Base-by-base conservation (phyloP, 2,113 vertebrate genomes). In the Rhabdomys dilectus region DNA sequence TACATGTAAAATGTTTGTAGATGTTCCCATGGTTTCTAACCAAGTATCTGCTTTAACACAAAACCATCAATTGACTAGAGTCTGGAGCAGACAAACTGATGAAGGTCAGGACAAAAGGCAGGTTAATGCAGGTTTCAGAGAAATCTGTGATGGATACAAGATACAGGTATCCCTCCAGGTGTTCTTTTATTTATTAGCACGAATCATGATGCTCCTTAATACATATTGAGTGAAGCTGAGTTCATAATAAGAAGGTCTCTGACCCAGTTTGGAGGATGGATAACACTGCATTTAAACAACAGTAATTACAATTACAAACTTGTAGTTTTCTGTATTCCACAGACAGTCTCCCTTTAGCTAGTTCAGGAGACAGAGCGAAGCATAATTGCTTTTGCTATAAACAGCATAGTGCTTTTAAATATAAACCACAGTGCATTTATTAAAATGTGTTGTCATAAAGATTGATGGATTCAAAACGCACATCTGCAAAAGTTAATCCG, bases 401-500 rank as follows among this genome's bases (percentile, higher is more conserved):
- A 92, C 26, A 19, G 36, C 56, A 89, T 0, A 87, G 12, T 58
- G 29, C 45, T 96, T 94, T 96, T 78, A 97, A 97, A 95, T 94
- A 93, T 90, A 96, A 96, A 89, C 80, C 68, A 87, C 72, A 89
- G 92, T 42, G 68, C 68, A 91, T 94, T 95, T 94, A 93, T 89
- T 96, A 94, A 96, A 96, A 91, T 97, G 77, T 89, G 60, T 92
- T 95, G n/a, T 51, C 73, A 96, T 97, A 91, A 97, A 96, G 85
- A 97, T 91, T 96, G 86, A 97, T 91, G 77, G 68, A 89, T 89
- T 81, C 60, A 84, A 95, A 95, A 42, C 66, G 19, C 84, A 26
- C 6, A 72, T 96, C 91, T 96, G 60, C 80, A 96, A 89, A 93
- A 91, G 56, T 92, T 96, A 95, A 84, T 89, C 48, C 10, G 66